Percentiles rank a stretch among this genome's conserved stretches.
Conservation (phyloP, 1,140 invertebrate genomes). For the Chironomus striatipennis region DNA sequence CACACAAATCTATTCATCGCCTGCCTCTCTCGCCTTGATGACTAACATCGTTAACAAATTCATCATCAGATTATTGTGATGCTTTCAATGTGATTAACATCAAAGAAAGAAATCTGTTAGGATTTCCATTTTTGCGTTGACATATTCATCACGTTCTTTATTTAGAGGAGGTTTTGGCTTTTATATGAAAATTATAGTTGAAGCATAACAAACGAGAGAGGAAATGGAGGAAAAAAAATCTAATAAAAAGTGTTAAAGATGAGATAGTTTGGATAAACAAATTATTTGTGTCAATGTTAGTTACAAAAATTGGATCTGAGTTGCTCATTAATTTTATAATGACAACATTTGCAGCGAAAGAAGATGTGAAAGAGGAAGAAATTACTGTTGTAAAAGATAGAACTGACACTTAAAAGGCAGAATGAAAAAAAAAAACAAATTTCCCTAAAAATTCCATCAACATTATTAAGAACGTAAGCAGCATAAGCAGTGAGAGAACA, state of each 20-base stretch:
- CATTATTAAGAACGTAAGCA: too few species aligned
- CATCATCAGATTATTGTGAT: conserved; percentile 8
- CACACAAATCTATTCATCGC: neutral
- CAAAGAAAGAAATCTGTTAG: conserved; percentile 11
- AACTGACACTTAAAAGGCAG: too few species aligned
- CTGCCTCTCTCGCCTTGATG: neutral
- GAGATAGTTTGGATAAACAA: too few species aligned
- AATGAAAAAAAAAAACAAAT: too few species aligned
- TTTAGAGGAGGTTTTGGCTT: neutral
- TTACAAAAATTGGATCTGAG: too few species aligned
- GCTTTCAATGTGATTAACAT: conserved; percentile 15
- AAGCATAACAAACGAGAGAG: neutral
- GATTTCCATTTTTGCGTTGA: neutral
- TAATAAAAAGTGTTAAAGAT: neutral
- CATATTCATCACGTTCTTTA: neutral
- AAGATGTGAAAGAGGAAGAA: too few species aligned
- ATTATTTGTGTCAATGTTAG: too few species aligned
- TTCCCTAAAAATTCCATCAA: too few species aligned
- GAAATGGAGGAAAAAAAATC: neutral
- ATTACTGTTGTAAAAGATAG: too few species aligned
- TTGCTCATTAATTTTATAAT: too few species aligned
- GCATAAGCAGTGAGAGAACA: neutral
- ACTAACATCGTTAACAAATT: conserved; percentile 14
- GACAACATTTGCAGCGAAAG: too few species aligned
- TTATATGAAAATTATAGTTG: neutral